Evolutionary conservation across 2,888 invertebrate genomes (phyloP).

Genomic region (Microctonus brassicae): DNA sequence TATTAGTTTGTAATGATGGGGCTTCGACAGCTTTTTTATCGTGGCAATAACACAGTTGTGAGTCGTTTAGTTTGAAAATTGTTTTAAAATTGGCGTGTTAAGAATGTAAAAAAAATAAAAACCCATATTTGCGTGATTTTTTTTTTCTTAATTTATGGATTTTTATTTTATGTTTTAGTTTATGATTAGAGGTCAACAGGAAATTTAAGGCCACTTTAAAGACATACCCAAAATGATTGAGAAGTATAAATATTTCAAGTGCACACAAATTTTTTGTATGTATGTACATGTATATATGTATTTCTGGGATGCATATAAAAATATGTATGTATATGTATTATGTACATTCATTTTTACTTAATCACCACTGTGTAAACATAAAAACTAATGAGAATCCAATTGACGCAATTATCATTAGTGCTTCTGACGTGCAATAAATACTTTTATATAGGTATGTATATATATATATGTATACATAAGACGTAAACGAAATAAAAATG

Average conservation of each 20-base stretch:
- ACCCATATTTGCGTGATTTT: background rate
- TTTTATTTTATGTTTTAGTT: background rate
- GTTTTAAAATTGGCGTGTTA: background rate
- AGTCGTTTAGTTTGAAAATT: background rate
- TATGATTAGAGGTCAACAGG: background rate
- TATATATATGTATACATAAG: background rate
- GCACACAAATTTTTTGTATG: background rate
- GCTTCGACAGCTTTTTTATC: background rate
- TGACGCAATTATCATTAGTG: background rate
- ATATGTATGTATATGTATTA: no score
- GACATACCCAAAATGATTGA: background rate
- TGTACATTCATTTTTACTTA: no score
- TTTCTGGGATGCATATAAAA: background rate
- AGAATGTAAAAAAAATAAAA: background rate
- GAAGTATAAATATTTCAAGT: background rate
- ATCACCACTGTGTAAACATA: background rate
- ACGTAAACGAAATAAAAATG: no score
- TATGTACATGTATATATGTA: background rate
- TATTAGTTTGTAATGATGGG: background rate
- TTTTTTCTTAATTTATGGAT: background rate
- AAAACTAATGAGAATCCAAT: constrained; percentile 16
- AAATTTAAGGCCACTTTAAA: background rate
- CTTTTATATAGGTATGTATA: background rate
- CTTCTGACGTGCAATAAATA: constrained; percentile 11
- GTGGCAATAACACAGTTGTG: background rate